Evolutionary conservation across 2,888 invertebrate species (phyloP), one percentile per base, ranked within the genome.

Genomic region (Mythimna albipuncta): DNA sequence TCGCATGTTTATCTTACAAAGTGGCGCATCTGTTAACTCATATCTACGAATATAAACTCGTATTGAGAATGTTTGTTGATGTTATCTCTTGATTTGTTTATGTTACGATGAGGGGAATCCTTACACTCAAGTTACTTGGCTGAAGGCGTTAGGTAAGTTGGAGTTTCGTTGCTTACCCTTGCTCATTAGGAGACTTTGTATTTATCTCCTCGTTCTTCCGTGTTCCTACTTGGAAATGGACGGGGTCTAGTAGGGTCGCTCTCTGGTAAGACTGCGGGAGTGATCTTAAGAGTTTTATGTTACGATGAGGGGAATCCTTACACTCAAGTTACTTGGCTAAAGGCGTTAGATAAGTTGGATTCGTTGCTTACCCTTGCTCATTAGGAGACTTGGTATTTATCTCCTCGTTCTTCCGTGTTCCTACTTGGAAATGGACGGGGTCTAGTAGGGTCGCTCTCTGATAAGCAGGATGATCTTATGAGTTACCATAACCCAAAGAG

Each of bases 1-100:
- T 78, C 73, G 76, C 75, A 70, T 91, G 90, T 92, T 92, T 93
- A 88, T 89, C 82, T 90, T 88, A 87, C 88, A 78, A 91, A 92
- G 92, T 89, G 89, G 88, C 88, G 81, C 90, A 89, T 90, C 89
- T 91, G 90, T 88, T 90, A 84, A 76, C 85, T 85, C 81, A 79
- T 79, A 84, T 78, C 72, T 73, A 68, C 69, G 70, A 79, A 74
- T 75, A 85, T 79, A 72, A 59, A 64, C 72, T 72, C 61, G 58
- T 69, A 72, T 79, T 74, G 64, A 69, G 74, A 69, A 65, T 78
- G 79, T 84, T 82, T 84, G 86, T 86, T 82, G 75, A 75, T 75
- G 67, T 57, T 84, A 75, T 77, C 77, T 73, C 65, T 61, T 65
- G 69, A 83, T 84, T 72, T 84, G 83, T 83, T 61, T 64, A 58